phyloP scores from a whole-genome alignment of 2,888 invertebrate genomes.

The Sepiola atlantica region DNA sequence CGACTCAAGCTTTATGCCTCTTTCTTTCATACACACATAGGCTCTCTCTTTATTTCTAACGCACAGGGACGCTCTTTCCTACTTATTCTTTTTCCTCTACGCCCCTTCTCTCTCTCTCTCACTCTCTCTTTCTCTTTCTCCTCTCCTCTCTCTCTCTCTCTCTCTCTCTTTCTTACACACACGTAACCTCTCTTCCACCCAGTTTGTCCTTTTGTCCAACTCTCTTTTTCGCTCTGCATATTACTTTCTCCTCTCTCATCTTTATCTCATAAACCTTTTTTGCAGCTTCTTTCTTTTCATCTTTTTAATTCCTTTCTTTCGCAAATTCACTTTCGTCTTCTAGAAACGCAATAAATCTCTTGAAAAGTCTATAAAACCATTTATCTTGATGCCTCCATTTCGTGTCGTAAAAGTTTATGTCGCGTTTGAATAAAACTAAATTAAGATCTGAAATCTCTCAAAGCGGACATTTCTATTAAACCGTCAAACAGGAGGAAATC shows the following conservation, averaged over 20 bases:
- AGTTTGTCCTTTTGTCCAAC: background rate
- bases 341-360: background rate
- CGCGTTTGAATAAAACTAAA: background rate
- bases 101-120: too few relatives aligned
- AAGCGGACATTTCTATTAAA: background rate
- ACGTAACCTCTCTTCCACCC: background rate
- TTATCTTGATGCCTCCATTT: background rate
- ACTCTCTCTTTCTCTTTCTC: too few relatives aligned
- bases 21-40: too few relatives aligned
- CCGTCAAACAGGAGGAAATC: background rate
- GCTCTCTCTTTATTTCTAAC: too few relatives aligned
- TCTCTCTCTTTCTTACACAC: too few relatives aligned
- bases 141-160: background rate
- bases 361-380: background rate
- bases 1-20: too few relatives aligned
- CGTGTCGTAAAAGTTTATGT: background rate
- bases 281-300: background rate
- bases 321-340: background rate
- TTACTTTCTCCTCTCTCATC: background rate
- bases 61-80: too few relatives aligned
- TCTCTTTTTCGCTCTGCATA: background rate
- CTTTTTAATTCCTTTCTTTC: background rate
- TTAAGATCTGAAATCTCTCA: background rate
- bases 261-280: background rate
- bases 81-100: too few relatives aligned